Base-by-base conservation (phyloP, 2,113 vertebrate species). In the Triplophysa siluroides region DNA sequence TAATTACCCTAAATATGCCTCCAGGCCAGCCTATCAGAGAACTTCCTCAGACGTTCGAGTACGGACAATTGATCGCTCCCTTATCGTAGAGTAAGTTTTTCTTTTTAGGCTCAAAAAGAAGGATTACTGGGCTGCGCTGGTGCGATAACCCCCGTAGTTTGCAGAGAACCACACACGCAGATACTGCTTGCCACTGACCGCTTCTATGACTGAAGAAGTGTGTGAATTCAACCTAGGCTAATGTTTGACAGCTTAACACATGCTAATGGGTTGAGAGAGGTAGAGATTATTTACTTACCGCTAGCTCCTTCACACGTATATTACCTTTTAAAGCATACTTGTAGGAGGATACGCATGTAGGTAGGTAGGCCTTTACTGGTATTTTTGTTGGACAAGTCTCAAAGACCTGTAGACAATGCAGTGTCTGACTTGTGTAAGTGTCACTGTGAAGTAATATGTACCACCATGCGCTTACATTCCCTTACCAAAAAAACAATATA, bases 71-170 rank as follows among this genome's bases (percentile, higher is more conserved):
- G 76, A 77, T 84, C 69, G 45, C 71, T 73, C 54, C 82, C 41
- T 81, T 69, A 81, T 81, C 81, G 56, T 61, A 38, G 33, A 7
- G 33, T 38, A 45, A 41, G 33, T 38, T 61, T 81, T 70, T 56
- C 67, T 52, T 76, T 58, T 79, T 67, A 24, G 76, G 76, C 71
- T 70, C 54, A 16, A 71, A 79, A 26, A 12, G 60, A 18, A 26
- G 79, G 82, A 79, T 83, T 82, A 82, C 41, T 67, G 56, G 19
- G 23, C 82, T 81, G 84, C 77, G 63, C 71, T 9, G 54, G 21
- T 41, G 26, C 58, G 79, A 83, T 82, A 82, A 81, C 26, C 58
- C 38, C 58, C 63, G 5, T 43, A 60, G 54, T 74, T 75, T 67
- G 75, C 62, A 2, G 45, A 79, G 70, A 45, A 16, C 60, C 69